Conservation (phyloP, 2,888 invertebrate genomes). For the Oscheius sp. region DNA sequence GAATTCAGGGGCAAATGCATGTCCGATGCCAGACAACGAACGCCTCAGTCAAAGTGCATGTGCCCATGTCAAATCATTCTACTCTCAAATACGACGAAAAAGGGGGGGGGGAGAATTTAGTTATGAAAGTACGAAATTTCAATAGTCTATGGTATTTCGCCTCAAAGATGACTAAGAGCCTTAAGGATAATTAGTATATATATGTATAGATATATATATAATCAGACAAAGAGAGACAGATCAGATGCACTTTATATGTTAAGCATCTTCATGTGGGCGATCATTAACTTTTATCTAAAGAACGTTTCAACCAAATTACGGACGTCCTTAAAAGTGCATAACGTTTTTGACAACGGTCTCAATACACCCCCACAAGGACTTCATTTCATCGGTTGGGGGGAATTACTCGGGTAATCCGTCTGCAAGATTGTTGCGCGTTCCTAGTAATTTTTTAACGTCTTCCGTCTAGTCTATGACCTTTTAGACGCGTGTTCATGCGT, state of each 20-base stretch:
- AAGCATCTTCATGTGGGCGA: constrained; percentile 2
- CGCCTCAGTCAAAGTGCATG: constrained; percentile 30
- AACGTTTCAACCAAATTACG: background rate
- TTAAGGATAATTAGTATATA: too few species aligned
- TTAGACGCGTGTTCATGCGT: constrained; percentile 17
- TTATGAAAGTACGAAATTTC: too few species aligned
- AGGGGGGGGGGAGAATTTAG: too few species aligned
- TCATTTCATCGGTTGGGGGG: background rate
- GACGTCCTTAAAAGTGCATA: background rate
- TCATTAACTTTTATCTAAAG: constrained; percentile 1
- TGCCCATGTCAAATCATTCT: constrained; percentile 19
- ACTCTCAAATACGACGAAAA: background rate
- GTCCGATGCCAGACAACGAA: constrained; percentile 28
- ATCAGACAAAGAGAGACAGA: background rate
- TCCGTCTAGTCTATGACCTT: constrained; percentile 24
- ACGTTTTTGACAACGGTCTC: background rate
- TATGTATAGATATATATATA: background rate
- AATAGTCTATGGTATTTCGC: too few species aligned
- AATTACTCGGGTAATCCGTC: constrained; percentile 26
- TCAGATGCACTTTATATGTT: background rate
- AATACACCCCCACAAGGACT: background rate
- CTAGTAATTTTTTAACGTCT: background rate
- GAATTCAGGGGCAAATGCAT: constrained; percentile 34
- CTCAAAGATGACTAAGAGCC: too few species aligned
- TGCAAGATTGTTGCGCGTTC: background rate